These are phyloP conservation scores for Cydia amplana DNA, from an alignment of 1,140 invertebrate genomes.

Conservation along the genomic window DNA sequence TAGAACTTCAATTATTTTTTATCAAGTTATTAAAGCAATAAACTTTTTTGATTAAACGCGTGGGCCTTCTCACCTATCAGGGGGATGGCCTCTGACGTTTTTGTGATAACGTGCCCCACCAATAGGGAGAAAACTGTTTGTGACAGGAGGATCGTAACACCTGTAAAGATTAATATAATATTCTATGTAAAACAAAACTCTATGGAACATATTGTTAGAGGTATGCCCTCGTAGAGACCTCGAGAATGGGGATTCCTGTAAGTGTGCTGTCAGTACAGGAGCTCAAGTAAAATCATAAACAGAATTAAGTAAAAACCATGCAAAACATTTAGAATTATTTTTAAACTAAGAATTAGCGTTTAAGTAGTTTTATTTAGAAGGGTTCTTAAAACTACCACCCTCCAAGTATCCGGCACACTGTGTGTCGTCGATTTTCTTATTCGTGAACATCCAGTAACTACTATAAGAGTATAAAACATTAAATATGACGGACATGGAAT, in stretches of 20 bases:
- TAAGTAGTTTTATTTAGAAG: neutral
- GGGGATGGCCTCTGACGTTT: constrained; percentile 98
- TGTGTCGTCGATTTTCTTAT: constrained; percentile 10
- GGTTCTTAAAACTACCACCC: constrained; percentile 49
- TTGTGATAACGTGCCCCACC: constrained; percentile 97
- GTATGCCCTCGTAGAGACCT: constrained; percentile 30
- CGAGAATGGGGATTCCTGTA: constrained; percentile 50
- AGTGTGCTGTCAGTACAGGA: constrained; percentile 70
- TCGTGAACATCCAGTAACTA: constrained; percentile 41
- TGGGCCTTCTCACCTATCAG: constrained; percentile 91
- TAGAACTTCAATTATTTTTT: constrained; percentile 30
- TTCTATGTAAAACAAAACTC: constrained; percentile 64
- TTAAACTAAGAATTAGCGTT: constrained; percentile 18
- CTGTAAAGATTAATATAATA: constrained; percentile 86
- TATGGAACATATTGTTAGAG: constrained; percentile 34
- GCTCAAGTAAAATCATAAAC: constrained; percentile 75
- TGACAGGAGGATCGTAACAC: constrained; percentile 99
- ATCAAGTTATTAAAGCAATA: constrained; percentile 41
- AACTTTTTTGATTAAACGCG: constrained; percentile 46
- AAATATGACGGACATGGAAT: constrained; percentile 72
- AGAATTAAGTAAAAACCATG: constrained; percentile 69
- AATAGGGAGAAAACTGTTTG: constrained; percentile 99
- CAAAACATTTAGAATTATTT: constrained; percentile 40
- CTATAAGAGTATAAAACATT: constrained; percentile 55
- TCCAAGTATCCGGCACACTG: constrained; percentile 66